Conservation (phyloP, 2,888 invertebrate genomes). For the Neria commutata region DNA sequence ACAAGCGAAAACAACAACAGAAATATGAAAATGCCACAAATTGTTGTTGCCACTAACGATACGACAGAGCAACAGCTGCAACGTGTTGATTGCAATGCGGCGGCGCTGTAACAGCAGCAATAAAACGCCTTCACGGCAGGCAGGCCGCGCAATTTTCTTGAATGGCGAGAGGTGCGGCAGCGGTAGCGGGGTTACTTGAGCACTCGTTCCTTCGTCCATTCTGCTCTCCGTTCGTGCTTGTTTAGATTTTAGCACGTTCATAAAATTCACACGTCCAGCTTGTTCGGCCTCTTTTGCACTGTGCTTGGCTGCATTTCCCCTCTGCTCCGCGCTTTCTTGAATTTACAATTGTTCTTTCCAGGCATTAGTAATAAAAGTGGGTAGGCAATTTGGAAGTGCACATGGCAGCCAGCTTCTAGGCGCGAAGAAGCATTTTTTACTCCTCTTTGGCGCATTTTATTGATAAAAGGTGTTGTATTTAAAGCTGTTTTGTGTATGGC, state of each 20-base stretch:
- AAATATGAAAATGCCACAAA: not conserved
- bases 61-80: not conserved
- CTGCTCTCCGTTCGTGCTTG: not conserved
- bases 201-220: not conserved
- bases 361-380: not conserved
- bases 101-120: not conserved
- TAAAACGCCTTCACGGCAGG: too few relatives aligned
- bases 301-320: not conserved
- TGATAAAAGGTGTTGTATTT: conserved; percentile 11
- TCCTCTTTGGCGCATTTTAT: not conserved
- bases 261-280: conserved; percentile 42
- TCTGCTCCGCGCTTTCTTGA: not conserved
- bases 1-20: not conserved
- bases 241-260: conserved; percentile 32
- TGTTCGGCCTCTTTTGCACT: conserved; percentile 13
- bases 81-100: conserved; percentile 6
- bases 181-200: too few relatives aligned
- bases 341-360: not conserved
- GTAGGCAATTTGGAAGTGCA: not conserved
- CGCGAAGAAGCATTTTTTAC: not conserved
- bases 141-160: too few relatives aligned
- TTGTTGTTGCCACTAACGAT: too few relatives aligned
- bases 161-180: too few relatives aligned
- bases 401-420: conserved; percentile 4
- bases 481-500: too few relatives aligned